These are phyloP conservation scores for Pseudotriccus pelzelni DNA, from an alignment of 2,797 vertebrate genomes.

Conservation along the genomic window DNA sequence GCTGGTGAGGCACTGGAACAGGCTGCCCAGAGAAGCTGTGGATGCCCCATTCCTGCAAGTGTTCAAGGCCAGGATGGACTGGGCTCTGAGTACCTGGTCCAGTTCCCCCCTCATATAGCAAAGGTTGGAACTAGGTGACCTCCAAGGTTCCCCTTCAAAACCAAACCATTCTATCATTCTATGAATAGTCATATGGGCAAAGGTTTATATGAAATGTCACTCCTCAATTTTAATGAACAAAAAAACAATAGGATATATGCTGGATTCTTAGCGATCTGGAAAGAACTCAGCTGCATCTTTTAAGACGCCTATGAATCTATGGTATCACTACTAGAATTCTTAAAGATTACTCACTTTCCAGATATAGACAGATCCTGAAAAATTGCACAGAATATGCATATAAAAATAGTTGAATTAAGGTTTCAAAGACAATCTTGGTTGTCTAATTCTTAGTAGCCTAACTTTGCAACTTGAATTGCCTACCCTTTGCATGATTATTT, in stretches of 20 bases:
- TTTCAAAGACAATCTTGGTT: not conserved
- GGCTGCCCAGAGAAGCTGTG: not conserved
- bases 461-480: not conserved
- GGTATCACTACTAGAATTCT: not conserved
- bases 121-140: not conserved
- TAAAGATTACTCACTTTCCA: not conserved
- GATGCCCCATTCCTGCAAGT: not conserved
- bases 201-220: not conserved
- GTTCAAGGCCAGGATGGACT: not conserved
- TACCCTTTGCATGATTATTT: not conserved
- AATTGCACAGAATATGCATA: not conserved
- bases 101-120: not conserved
- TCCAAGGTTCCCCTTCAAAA: not conserved
- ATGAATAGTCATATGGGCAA: not conserved
- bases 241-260: not conserved
- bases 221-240: not conserved
- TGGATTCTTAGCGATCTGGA: not conserved
- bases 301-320: not conserved
- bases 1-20: not conserved
- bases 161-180: not conserved
- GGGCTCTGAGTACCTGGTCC: not conserved
- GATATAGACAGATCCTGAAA: not conserved
- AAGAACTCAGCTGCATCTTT: not conserved
- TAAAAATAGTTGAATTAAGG: not conserved
- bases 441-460: not conserved